Percentiles rank a stretch among this genome's conserved stretches.
These are phyloP conservation scores for Helostoma temminkii DNA, from an alignment of 2,797 vertebrate species.

Conservation along the genomic window DNA sequence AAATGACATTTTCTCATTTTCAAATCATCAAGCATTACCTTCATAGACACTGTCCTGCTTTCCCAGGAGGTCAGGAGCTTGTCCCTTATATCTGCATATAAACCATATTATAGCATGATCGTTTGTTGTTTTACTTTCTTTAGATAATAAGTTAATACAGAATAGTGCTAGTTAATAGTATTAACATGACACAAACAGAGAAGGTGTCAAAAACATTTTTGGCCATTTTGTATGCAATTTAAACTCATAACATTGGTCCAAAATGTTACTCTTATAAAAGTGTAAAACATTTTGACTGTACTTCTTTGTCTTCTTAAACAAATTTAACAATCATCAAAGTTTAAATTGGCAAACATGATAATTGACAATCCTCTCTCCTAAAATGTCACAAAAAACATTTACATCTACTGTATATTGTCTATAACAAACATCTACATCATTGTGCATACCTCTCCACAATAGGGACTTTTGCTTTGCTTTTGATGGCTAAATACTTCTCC, in stretches of 20 bases:
- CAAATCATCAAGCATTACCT: slow-evolving; percentile 82
- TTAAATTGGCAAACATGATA: too few relatives aligned
- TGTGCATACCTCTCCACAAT: slow-evolving; percentile 89
- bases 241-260: too few relatives aligned
- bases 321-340: too few relatives aligned
- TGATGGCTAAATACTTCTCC: slow-evolving; percentile 94
- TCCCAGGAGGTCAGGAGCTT: slow-evolving; percentile 96
- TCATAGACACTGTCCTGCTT: slow-evolving; percentile 99
- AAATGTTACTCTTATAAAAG: too few relatives aligned
- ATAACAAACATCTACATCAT: neutral
- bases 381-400: neutral
- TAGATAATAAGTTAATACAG: neutral
- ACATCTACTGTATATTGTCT: neutral
- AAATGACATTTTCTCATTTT: too few relatives aligned
- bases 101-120: neutral
- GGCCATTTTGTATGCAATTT: too few relatives aligned
- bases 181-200: too few relatives aligned
- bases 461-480: slow-evolving; percentile 91
- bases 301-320: too few relatives aligned
- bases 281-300: too few relatives aligned
- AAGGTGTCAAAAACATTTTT: too few relatives aligned
- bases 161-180: neutral
- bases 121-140: neutral
- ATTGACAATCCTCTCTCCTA: neutral
- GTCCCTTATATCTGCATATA: slow-evolving; percentile 92